Evolutionary conservation across 2,113 vertebrate genomes (phyloP).

Genomic region (Poecile atricapillus): DNA sequence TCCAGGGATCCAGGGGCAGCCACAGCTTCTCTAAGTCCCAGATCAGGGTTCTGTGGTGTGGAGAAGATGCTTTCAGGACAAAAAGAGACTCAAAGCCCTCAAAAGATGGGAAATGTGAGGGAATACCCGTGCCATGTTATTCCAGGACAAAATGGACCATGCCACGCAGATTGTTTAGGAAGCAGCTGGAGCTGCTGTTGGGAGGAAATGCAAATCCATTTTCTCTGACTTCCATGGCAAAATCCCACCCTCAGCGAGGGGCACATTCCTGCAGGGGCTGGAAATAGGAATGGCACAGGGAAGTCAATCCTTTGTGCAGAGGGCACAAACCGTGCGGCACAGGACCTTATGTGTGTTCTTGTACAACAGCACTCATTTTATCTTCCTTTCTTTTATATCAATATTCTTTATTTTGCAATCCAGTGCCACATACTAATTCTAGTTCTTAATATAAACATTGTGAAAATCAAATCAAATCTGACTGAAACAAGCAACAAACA

Average conservation of each 20-base stretch:
- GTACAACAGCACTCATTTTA: background rate
- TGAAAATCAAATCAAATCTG: background rate
- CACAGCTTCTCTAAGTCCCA: rapidly evolving
- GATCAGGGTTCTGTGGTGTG: background rate
- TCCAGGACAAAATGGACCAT: rapidly evolving
- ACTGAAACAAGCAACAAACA: background rate
- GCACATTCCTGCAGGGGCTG: background rate
- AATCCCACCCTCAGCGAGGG: rapidly evolving
- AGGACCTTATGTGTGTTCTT: rapidly evolving
- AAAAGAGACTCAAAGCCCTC: background rate
- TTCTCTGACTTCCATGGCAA: background rate
- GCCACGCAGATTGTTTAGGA: rapidly evolving
- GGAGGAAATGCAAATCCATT: background rate
- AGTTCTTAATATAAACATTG: background rate
- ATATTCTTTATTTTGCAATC: background rate
- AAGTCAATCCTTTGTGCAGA: background rate
- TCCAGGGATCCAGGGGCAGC: background rate
- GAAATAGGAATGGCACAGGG: rapidly evolving
- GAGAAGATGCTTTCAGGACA: background rate
- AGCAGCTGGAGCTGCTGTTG: background rate
- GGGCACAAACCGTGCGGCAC: rapidly evolving
- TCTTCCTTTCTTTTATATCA: background rate
- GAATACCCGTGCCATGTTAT: rapidly evolving
- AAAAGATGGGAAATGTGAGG: background rate
- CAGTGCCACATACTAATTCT: background rate